A percentile compares a stretch with the other conserved stretches of the same genome.
Conservation (phyloP, 2,113 vertebrate species). For the Cochlearius cochlearius region DNA sequence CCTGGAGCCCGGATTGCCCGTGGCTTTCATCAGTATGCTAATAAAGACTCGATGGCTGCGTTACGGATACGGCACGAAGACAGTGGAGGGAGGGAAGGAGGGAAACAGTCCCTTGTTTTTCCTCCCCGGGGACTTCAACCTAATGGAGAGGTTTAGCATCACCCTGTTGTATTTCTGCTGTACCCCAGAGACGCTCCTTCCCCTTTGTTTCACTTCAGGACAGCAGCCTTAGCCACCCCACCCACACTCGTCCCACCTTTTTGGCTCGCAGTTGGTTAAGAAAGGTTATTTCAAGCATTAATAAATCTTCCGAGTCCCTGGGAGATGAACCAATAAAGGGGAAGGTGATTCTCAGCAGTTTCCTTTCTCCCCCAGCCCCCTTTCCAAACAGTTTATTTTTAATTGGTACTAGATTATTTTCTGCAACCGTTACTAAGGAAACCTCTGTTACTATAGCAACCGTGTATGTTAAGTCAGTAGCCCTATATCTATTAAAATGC, state of each 20-base stretch:
- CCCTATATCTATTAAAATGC: conserved; percentile 68
- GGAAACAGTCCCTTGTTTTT: background rate
- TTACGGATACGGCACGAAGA: background rate
- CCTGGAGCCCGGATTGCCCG: conserved; percentile 9
- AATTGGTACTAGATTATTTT: conserved; percentile 72
- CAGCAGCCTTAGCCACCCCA: background rate
- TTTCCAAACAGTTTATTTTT: conserved; percentile 73
- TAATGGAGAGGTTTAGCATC: background rate
- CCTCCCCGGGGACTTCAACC: background rate
- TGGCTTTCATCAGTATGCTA: conserved; percentile 63
- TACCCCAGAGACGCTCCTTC: background rate
- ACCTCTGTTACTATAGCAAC: conserved; percentile 72
- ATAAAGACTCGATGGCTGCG: background rate
- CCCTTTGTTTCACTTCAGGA: conserved; percentile 23
- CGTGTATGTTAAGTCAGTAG: conserved; percentile 60
- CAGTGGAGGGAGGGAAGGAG: background rate
- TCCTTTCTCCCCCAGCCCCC: conserved; percentile 27
- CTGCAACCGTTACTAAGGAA: conserved; percentile 72
- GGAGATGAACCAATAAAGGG: conserved; percentile 48
- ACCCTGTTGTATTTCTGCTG: background rate
- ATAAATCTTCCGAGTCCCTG: conserved; percentile 33
- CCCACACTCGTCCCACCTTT: background rate
- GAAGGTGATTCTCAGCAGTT: conserved; percentile 47
- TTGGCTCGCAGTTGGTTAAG: background rate
- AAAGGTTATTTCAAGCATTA: conserved; percentile 18